phyloP scores from a whole-genome alignment of 2,113 vertebrate species.

The Sphyrna mokarran region DNA sequence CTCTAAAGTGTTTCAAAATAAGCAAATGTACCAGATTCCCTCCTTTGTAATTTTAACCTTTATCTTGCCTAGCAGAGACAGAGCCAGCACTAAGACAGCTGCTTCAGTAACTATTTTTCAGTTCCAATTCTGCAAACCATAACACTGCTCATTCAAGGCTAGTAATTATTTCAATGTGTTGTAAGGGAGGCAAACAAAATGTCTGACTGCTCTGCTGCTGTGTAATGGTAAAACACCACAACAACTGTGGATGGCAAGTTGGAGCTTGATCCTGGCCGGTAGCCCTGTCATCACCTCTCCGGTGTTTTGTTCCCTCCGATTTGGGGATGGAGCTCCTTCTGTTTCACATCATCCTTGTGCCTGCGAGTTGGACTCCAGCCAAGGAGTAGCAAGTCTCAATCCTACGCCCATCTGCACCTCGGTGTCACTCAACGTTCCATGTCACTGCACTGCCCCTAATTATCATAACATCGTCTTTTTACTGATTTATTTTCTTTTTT shows the following conservation, averaged over 20 bases:
- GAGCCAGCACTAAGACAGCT: not conserved
- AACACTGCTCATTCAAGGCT: not conserved
- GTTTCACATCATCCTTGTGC: not conserved
- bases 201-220: not conserved
- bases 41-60: not conserved
- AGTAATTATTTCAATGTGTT: not conserved
- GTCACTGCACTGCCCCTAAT: not conserved
- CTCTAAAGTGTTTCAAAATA: not conserved
- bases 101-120: not conserved
- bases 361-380: not conserved
- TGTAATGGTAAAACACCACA: not conserved
- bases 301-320: not conserved
- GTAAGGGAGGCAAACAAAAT: not conserved
- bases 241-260: not conserved
- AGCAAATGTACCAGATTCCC: not conserved
- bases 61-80: not conserved
- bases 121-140: not conserved
- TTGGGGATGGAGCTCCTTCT: not conserved
- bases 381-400: not conserved
- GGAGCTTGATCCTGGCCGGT: not conserved
- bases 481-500: not conserved
- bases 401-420: not conserved
- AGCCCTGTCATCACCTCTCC: not conserved
- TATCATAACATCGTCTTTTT: not conserved
- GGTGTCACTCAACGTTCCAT: not conserved